Base-by-base conservation (phyloP, 2,113 vertebrate genomes). In the Prunella himalayana region DNA sequence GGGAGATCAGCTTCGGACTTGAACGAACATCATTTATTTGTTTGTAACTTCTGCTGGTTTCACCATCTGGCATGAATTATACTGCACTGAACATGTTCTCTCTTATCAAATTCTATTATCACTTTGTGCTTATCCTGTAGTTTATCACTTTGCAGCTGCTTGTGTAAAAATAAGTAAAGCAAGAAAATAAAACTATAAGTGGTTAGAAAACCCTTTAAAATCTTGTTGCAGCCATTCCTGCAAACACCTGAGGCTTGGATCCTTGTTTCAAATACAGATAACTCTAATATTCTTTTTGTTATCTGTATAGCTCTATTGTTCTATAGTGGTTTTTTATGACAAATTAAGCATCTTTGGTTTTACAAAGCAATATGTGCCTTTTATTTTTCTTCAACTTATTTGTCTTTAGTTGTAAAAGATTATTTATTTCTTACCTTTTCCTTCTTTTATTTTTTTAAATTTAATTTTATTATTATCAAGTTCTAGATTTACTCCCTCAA, bases 31-130 rank as follows among this genome's bases (percentile, higher is more conserved):
- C 1, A 86, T 88, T 72, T 89, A 60, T 92, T 92, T 82, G 77
- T 85, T 92, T 94, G 25, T 35, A 89, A 61, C 35, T 94, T 87
- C 39, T 70, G 19, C 19, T 94, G 35, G 64, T 95, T 90, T 86
- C 20, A 60, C 39, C 88, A 86, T 86, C 82, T 94, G 88, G 37
- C 16, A 45, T 86, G 93, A 90, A 60, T 51, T 83, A 72, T 39
- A 25, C 45, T 61, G 22, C 31, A 60, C 44, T 60, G 64, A 83
- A 75, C 49, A 31, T 53, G 44, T 93, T 92, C 65, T 88, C 17
- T 90, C 84, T 94, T 95, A 96, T 92, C 93, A 93, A 80, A 97
- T 82, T 89, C 82, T 59, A 82, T 94, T 90, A 94, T 89, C 83
- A 50, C 54, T 94, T 92, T 69, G 80, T 53, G 54, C 64, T 94